Evolutionary conservation across 53 echinoderm and acorn worm genomes (phyloP).

Genomic region (Pentamera pediparva): DNA sequence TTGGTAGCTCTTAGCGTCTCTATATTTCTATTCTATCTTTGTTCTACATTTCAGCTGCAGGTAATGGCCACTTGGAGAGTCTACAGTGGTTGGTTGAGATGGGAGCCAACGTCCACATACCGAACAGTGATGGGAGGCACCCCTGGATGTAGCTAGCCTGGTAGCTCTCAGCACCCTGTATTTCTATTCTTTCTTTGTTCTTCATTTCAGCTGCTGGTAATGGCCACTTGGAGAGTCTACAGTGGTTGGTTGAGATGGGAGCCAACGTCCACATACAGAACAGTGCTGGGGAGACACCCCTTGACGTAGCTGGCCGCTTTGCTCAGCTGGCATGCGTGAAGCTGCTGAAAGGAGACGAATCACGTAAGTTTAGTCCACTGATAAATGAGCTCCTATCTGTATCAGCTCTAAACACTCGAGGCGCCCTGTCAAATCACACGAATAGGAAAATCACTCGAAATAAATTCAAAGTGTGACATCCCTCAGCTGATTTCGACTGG

Average conservation of each 20-base stretch:
- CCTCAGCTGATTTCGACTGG: too few species aligned
- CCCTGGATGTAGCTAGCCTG: slow-evolving; percentile 65
- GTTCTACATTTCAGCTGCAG: slow-evolving; percentile 65
- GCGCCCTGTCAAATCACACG: too few species aligned
- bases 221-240: slow-evolving; percentile 80
- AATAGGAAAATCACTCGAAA: too few species aligned
- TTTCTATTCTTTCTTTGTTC: slow-evolving; percentile 10
- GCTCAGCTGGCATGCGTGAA: slow-evolving; percentile 95
- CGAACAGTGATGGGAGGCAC: slow-evolving; percentile 54
- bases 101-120: slow-evolving; percentile 98
- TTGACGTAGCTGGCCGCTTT: slow-evolving; percentile 85
- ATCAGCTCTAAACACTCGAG: too few species aligned
- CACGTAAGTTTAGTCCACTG: too few species aligned
- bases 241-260: slow-evolving; percentile 99
- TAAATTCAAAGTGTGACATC: too few species aligned
- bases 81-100: slow-evolving; percentile 97
- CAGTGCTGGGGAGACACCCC: slow-evolving; percentile 76
- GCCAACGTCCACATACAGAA: slow-evolving; percentile 96
- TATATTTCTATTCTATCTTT: slow-evolving; percentile 15
- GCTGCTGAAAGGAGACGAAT: slow-evolving; percentile 78
- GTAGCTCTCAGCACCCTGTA: slow-evolving; percentile 80
- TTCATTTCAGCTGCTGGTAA: slow-evolving; percentile 82
- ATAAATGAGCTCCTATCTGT: too few species aligned
- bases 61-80: slow-evolving; percentile 86
- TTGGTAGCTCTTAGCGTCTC: slow-evolving; percentile 90